Conservation (phyloP, 2,113 vertebrate species). For the Osmerus mordax region DNA sequence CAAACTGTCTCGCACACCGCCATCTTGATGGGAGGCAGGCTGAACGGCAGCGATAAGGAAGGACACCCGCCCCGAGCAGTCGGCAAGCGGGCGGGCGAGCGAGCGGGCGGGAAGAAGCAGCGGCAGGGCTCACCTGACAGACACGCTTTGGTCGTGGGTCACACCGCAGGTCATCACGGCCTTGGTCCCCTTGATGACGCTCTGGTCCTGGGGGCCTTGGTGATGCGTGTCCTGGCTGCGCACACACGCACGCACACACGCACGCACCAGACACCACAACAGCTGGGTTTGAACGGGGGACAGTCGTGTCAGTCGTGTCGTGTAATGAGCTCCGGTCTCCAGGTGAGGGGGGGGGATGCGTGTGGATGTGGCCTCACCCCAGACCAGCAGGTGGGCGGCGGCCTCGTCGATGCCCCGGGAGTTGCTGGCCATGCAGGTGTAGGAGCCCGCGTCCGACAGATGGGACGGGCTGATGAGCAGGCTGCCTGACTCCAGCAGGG, state of each 20-base stretch:
- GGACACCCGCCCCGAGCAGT: background rate
- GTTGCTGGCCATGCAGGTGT: conserved; percentile 94
- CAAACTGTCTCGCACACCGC: background rate
- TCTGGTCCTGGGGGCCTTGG: conserved; percentile 87
- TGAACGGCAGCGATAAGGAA: background rate
- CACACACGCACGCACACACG: background rate
- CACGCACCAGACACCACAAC: conserved; percentile 17
- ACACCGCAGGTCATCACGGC: conserved; percentile 91
- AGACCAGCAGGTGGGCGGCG: conserved; percentile 85
- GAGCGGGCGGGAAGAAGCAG: conserved; percentile 94
- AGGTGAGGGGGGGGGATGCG: background rate
- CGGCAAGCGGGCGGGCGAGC: conserved; percentile 78
- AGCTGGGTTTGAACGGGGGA: conserved; percentile 32
- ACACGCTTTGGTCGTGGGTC: conserved; percentile 89
- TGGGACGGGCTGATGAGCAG: conserved; percentile 89
- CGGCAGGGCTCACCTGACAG: conserved; percentile 86
- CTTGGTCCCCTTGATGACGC: conserved; percentile 97
- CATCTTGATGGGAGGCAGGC: conserved; percentile 10
- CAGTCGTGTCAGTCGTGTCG: background rate
- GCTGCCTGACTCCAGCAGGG: conserved; percentile 92
- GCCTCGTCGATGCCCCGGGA: conserved; percentile 93
- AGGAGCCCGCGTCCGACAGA: conserved; percentile 85
- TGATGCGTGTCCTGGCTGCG: conserved; percentile 92
- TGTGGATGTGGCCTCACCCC: conserved; percentile 77
- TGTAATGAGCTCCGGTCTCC: background rate